These are phyloP conservation scores for Eumacrocentrus americanus DNA, from an alignment of 2,888 invertebrate genomes.

Conservation along the genomic window DNA sequence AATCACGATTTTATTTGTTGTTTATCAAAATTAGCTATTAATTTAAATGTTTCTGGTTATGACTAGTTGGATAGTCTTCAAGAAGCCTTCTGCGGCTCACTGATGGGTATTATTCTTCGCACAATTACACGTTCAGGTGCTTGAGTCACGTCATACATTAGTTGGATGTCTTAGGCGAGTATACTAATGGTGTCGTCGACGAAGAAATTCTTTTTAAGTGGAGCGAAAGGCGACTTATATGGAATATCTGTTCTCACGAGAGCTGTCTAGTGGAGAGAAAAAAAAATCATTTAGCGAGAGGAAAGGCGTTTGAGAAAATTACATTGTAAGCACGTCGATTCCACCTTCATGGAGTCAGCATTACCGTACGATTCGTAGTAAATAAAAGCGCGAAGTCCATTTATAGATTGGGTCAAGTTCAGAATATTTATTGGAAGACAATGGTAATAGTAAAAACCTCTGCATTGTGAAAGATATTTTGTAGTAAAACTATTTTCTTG, in stretches of 20 bases:
- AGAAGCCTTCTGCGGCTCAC: too few species aligned
- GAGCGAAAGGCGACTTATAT: slow-evolving; percentile 8
- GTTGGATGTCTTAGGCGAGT: too few species aligned
- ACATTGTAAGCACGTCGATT: not conserved
- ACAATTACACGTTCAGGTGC: not conserved
- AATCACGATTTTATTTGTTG: too few species aligned
- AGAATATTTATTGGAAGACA: too few species aligned
- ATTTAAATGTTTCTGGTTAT: too few species aligned
- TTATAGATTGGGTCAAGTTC: too few species aligned
- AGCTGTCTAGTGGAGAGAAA: not conserved
- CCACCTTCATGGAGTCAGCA: not conserved
- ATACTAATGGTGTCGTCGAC: not conserved
- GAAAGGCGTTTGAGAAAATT: not conserved
- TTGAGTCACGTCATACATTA: not conserved
- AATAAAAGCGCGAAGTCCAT: not conserved
- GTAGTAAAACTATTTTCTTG: not conserved
- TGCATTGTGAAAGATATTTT: not conserved
- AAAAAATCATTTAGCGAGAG: not conserved
- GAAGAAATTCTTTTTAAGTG: not conserved
- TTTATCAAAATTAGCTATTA: too few species aligned
- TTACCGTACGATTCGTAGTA: not conserved
- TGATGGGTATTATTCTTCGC: not conserved
- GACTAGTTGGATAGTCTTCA: too few species aligned
- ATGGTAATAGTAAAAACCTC: too few species aligned
- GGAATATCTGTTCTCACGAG: slow-evolving; percentile 17